Evolutionary conservation across 2,888 invertebrate species (phyloP), one percentile per base, ranked within the genome.

Genomic region (Athalia rosae): DNA sequence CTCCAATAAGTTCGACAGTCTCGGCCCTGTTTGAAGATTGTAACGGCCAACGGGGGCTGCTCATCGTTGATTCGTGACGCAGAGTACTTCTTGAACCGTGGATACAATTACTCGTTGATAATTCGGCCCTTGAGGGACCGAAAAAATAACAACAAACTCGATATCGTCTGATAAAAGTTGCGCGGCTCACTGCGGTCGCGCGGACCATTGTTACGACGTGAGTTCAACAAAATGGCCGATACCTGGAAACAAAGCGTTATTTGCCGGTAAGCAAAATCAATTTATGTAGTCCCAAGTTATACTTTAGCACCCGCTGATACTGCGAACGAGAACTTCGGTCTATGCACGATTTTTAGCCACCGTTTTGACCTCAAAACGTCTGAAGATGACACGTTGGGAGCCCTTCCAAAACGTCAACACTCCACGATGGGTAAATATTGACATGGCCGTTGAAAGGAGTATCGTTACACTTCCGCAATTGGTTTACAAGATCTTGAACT

Each of bases 141-240:
- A 11, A 11, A 11, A n/a, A 53, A 53, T 53, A 53, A 11, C 53
- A 9, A 53, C 9, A 53, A 11, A 53, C 53, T n/a, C 53, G n/a
- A 53, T 6, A 53, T 53, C 53, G 53, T 7, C 4, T n/a, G 11
- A 11, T 9, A 53, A 53, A 53, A 53, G 61, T 28, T 61, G 28
- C 61, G 61, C 61, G 61, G 61, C 61, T 61, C 61, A 15, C 61
- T 28, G 28, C 61, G 61, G 61, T 13, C 61, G 15, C 61, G 82
- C 84, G 81, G 81, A 82, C 82, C 80, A 84, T 84, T 79, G 80
- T 84, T 81, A 81, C 81, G 79, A 82, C 81, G 82, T 79, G 81
- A 81, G 79, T 76, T 82, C 80, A 80, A 86, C 86, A 89, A 89
- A 89, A 89, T 89, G 89, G 89, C 89, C 85, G 89, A 89, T 87